phyloP scores from a whole-genome alignment of 2,113 vertebrate genomes.

The Galbula dea region DNA sequence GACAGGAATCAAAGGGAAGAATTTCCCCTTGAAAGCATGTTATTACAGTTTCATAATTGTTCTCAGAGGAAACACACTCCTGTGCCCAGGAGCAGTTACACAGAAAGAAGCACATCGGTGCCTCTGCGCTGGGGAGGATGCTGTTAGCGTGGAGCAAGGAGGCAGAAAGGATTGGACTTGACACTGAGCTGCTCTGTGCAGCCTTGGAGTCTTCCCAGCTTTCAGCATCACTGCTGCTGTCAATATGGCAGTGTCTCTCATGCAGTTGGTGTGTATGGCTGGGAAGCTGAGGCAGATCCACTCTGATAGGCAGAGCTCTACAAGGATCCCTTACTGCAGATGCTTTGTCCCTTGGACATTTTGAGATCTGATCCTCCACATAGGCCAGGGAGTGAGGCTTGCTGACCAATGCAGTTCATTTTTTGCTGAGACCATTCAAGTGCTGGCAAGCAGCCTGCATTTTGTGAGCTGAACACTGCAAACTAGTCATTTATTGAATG shows the following conservation, averaged over 20 bases:
- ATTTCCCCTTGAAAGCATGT: background rate
- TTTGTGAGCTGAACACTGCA: background rate
- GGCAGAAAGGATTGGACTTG: slow-evolving; percentile 35
- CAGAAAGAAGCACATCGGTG: background rate
- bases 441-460: background rate
- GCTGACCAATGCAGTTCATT: background rate
- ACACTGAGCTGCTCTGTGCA: slow-evolving; percentile 40
- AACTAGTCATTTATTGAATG: background rate
- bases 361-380: background rate
- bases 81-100: background rate
- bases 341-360: rapidly evolving
- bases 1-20: background rate
- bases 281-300: background rate
- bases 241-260: slow-evolving; percentile 27
- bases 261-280: rapidly evolving
- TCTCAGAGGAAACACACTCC: background rate
- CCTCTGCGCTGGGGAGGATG: background rate
- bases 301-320: background rate
- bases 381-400: background rate
- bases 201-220: slow-evolving; percentile 38
- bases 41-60: background rate
- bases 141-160: background rate
- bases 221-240: background rate
- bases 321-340: background rate
- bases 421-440: background rate